These are phyloP conservation scores for Melanostigma gelatinosum DNA, from an alignment of 2,113 vertebrate genomes.

Conservation along the genomic window DNA sequence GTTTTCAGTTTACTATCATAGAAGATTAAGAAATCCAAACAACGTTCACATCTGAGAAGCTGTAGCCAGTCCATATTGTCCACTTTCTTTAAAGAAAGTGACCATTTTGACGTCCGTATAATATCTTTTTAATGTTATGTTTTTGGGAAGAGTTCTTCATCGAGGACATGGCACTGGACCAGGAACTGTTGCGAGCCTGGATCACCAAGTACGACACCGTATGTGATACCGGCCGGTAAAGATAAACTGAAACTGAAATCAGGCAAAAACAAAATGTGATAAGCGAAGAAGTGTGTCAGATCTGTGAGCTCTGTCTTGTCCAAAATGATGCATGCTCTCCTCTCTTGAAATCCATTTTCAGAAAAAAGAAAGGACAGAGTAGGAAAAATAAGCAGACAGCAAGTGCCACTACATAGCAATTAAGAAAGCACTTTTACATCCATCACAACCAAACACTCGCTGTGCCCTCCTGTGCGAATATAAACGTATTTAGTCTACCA, in stretches of 20 bases:
- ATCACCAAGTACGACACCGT: background rate
- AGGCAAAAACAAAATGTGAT: background rate
- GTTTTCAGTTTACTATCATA: background rate
- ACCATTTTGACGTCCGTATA: background rate
- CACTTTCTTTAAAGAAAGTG: background rate
- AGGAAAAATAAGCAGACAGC: background rate
- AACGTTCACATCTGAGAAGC: background rate
- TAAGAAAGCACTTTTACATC: constrained; percentile 15
- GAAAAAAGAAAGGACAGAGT: background rate
- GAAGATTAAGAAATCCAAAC: background rate
- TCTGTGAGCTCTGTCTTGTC: background rate
- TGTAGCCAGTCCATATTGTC: background rate
- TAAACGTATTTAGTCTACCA: constrained; percentile 3
- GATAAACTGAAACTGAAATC: background rate
- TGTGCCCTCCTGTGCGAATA: background rate
- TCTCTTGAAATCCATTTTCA: background rate
- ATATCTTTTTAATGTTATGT: background rate
- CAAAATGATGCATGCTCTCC: background rate
- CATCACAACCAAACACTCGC: constrained; percentile 7
- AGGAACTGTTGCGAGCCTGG: background rate
- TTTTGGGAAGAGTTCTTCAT: background rate
- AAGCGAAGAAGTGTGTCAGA: background rate
- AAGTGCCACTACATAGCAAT: background rate
- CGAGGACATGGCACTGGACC: background rate
- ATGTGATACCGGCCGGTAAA: background rate